A percentile compares a stretch with the other conserved stretches of the same genome.
Conservation (phyloP, 2,113 vertebrate species). For the Macrotis lagotis region DNA sequence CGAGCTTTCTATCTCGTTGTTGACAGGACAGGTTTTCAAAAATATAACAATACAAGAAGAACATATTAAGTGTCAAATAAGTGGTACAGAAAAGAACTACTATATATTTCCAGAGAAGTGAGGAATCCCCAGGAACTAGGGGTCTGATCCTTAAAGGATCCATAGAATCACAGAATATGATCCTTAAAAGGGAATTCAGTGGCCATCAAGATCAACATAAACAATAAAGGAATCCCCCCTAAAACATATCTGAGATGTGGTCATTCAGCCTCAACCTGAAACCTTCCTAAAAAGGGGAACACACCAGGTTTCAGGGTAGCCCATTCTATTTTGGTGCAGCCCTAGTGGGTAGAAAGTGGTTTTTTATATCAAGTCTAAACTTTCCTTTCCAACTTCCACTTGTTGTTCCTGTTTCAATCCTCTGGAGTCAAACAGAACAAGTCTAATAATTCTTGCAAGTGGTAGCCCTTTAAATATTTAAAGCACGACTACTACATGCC, state of each 20-base stretch:
- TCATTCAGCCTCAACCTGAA: background rate
- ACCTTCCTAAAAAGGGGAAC: background rate
- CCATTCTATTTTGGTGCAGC: background rate
- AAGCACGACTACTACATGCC: background rate
- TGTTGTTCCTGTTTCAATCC: background rate
- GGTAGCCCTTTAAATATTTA: background rate
- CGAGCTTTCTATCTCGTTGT: no score
- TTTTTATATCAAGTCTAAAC: background rate
- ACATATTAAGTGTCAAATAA: no score
- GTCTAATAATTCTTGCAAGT: background rate
- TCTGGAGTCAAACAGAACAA: background rate
- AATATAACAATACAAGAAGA: no score
- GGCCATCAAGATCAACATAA: background rate
- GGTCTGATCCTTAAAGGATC: background rate
- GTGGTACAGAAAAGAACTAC: no score
- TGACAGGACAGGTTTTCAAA: no score
- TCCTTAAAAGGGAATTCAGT: background rate
- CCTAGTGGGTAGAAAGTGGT: background rate
- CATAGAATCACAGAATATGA: background rate
- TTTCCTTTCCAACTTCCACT: background rate
- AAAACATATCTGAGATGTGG: background rate
- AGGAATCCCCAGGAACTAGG: background rate
- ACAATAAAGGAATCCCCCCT: background rate
- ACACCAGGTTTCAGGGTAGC: background rate
- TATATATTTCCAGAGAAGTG: no score